Base-by-base conservation (phyloP, 2,888 invertebrate species). In the Myathropa florea region DNA sequence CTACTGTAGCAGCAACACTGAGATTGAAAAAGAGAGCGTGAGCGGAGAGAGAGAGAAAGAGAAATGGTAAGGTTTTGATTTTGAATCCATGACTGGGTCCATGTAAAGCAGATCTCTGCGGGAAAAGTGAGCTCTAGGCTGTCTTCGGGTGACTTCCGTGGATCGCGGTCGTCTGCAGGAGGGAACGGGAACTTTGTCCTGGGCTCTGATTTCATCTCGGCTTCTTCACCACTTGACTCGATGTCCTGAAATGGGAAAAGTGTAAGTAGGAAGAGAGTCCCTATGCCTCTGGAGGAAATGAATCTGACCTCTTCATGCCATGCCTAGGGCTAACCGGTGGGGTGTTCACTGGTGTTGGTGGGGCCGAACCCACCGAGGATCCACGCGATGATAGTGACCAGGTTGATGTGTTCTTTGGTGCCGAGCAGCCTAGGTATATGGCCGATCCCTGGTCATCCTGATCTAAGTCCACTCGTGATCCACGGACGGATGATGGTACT, bases 311-410 rank as follows among this genome's bases (percentile, higher is more conserved):
- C 88, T 92, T 93, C n/a, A 95, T 94, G 87, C 94, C 95, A 83
- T 95, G 95, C 65, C 95, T 95, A 24, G 97, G 97, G 46, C 96
- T 96, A 46, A 95, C 94, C 64, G 97, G 96, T 61, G 97, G 97
- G 57, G 96, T 96, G 39, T 95, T 93, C 72, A 95, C 94, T 0
- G 96, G 97, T 18, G 96, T 96, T 21, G 96, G 96, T 55, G 96
- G 96, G 14, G 96, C 96, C 65, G 95, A 94, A 12, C 95, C 95
- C 26, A 90, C 95, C 93, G 83, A 95, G 89, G 85, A 95, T 90
- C 84, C 94, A 92, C 93, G 94, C 93, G 92, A 94, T 93, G 89
- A 94, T 93, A 85, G 89, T 76, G 90, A 91, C 71, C 91, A 89
- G 67, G 92, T 91, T 61, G 92, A 89, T 30, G 90, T 90, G 59